Evolutionary conservation across 2,797 vertebrate genomes (phyloP).

Genomic region (Mormyrops boulengeri): DNA sequence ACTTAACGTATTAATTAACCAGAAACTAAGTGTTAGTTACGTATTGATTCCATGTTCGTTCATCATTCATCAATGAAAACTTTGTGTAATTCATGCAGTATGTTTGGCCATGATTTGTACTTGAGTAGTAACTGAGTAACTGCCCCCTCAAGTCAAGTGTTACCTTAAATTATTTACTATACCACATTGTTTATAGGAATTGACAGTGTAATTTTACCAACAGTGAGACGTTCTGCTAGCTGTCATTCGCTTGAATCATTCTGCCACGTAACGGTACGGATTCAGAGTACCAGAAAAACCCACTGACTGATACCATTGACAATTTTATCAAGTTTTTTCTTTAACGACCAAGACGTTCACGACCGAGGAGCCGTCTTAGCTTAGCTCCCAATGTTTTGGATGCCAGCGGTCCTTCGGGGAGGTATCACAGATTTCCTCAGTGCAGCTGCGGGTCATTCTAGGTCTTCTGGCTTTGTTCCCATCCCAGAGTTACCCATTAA

Average conservation of each 20-base stretch:
- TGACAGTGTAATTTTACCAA: not conserved
- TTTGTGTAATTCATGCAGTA: not conserved
- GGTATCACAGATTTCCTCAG: not conserved
- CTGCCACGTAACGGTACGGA: not conserved
- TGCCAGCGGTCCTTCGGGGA: not conserved
- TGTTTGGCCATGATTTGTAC: not conserved
- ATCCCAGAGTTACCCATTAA: not conserved
- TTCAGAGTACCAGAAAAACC: not conserved
- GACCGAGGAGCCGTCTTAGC: not conserved
- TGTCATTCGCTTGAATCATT: not conserved
- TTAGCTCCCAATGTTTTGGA: not conserved
- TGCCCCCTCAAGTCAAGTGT: not conserved
- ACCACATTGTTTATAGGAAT: not conserved
- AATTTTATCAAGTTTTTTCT: not conserved
- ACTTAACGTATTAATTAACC: not conserved
- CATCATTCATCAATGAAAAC: not conserved
- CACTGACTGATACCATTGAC: not conserved
- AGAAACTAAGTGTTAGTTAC: not conserved
- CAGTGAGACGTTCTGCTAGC: not conserved
- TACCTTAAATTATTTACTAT: not conserved
- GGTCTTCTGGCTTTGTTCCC: constrained; percentile 1
- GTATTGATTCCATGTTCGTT: not conserved
- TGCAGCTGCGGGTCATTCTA: constrained; percentile 9
- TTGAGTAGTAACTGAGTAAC: not conserved
- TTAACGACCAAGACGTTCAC: not conserved